Percentiles rank a stretch among this genome's conserved stretches.
These are phyloP conservation scores for Ispidina lecontei DNA, from an alignment of 2,797 vertebrate genomes.

Conservation along the genomic window DNA sequence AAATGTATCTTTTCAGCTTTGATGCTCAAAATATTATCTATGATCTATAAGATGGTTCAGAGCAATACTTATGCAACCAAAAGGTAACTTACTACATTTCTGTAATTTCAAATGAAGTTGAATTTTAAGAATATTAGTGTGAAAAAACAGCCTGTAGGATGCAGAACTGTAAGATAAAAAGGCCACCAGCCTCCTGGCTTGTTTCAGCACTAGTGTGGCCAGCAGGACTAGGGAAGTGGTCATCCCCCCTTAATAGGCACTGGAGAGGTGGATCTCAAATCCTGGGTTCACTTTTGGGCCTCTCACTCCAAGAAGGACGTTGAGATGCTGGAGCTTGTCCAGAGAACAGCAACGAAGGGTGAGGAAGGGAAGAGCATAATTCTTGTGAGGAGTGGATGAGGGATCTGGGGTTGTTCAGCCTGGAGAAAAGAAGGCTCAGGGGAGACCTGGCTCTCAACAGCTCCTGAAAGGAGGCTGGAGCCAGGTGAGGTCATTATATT, in stretches of 20 bases:
- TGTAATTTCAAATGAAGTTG: not conserved
- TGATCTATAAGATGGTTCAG: conserved; percentile 93
- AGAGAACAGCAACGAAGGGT: not conserved
- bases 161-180: not conserved
- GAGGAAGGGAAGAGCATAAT: not conserved
- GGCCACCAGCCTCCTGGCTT: not conserved
- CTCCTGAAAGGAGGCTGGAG: not conserved
- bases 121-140: not conserved
- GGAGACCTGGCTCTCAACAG: not conserved
- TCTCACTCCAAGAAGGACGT: not conserved
- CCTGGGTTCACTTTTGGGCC: not conserved
- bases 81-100: conserved; percentile 80
- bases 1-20: conserved; percentile 83
- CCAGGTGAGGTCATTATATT: not conserved
- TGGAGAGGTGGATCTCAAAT: not conserved
- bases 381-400: not conserved
- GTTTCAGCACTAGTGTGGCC: not conserved
- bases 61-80: conserved; percentile 94
- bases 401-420: not conserved
- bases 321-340: not conserved
- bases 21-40: conserved; percentile 88
- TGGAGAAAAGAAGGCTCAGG: not conserved
- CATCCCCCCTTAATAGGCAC: not conserved
- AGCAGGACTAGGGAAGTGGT: not conserved
- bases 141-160: not conserved